Evolutionary conservation across 2,113 vertebrate genomes (phyloP), one percentile per base, ranked within the genome.

Genomic region (Uria aalge): DNA sequence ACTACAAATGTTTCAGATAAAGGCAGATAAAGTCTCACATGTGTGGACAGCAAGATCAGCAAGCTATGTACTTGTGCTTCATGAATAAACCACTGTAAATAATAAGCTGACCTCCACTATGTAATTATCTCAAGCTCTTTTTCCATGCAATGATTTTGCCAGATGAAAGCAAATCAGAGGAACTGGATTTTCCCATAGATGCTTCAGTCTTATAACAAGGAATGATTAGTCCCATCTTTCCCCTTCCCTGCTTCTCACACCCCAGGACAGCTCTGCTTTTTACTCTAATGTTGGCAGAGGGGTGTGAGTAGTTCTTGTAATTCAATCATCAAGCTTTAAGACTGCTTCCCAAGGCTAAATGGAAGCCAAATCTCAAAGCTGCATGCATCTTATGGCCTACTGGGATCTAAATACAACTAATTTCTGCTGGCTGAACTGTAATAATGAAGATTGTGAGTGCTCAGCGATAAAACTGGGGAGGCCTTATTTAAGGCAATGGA

Each of bases 391-490:
- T 85, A 21, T 71, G 63, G 60, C 93, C 94, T 80, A 95, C 47
- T 80, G 91, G 95, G 96, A 92, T 79, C 87, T 79, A 97, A 97
- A 96, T 79, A 82, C 92, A 94, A 92, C 84, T 95, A 92, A 97
- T 92, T 94, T 92, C 94, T 96, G 84, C 84, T 90, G 91, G 89
- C 48, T 95, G 94, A 97, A 95, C 89, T 92, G 86, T 89, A 97
- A 96, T 96, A 96, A 94, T 67, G 91, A 95, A 95, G 84, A 91
- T 55, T 82, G 90, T 82, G 89, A 95, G 74, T 69, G 45, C 73
- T 95, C 95, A 94, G 72, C 82, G 92, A 94, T 97, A 95, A 97
- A 97, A 96, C 0, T 95, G 57, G 86, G 57, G 53, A 95, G 84
- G 67, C 77, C 3, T 43, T 96, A 79, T 89, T 91, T 88, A 79